phyloP scores from a whole-genome alignment of 2,888 invertebrate species.

The Calliopum simillimum region DNA sequence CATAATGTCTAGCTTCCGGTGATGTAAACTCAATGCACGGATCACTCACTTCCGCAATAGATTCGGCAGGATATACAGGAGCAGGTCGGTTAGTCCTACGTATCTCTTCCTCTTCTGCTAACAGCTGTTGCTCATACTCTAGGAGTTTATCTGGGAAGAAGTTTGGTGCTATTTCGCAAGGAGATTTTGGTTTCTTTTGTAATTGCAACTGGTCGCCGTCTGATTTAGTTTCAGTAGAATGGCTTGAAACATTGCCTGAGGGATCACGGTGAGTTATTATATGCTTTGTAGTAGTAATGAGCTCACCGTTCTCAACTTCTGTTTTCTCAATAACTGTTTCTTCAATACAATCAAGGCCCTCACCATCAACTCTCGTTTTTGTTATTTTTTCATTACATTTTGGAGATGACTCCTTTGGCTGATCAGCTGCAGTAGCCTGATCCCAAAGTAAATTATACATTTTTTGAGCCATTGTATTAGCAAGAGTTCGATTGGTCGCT shows the following conservation, averaged over 20 bases:
- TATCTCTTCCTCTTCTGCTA: not conserved
- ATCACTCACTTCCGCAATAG: not conserved
- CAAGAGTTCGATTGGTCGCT: too few species aligned
- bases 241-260: constrained; percentile 39
- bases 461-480: too few species aligned
- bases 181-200: not conserved
- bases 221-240: constrained; percentile 29
- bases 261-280: constrained; percentile 41
- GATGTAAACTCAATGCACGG: not conserved
- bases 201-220: constrained; percentile 20
- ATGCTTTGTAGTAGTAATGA: constrained; percentile 34
- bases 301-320: constrained; percentile 37
- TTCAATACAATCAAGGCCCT: constrained; percentile 35
- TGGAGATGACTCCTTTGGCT: not conserved
- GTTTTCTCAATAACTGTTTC: constrained; percentile 39
- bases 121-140: not conserved
- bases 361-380: constrained; percentile 17
- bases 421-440: too few species aligned
- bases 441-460: too few species aligned
- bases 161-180: constrained; percentile 22
- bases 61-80: not conserved
- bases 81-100: constrained; percentile 1
- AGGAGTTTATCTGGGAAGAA: constrained; percentile 27
- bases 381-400: constrained; percentile 25
- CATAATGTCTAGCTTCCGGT: not conserved